Base-by-base conservation (phyloP, 2,888 invertebrate genomes). In the Caenorhabditis sp. region DNA sequence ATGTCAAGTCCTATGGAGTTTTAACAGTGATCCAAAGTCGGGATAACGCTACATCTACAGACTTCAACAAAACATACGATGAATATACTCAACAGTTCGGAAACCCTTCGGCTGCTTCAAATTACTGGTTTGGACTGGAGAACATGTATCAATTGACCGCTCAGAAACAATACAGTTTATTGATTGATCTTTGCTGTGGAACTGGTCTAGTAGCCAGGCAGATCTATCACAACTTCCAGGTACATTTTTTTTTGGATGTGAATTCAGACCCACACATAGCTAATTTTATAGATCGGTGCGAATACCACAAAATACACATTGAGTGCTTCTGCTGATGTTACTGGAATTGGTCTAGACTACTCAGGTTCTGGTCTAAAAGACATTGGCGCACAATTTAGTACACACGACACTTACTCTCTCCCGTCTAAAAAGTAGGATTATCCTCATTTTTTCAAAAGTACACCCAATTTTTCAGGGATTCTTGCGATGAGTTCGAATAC, bases 101-200 rank as follows among this genome's bases (percentile, higher is more conserved):
- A 50, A 59, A 27, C 12, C 31, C 77, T 10, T 74, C 73, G 63
- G 23, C 58, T 0, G 74, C 59, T 38, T 68, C 65, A 31, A 71
- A 76, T 56, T 79, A 65, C 56, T 80, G 80, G 80, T 53, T 80
- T 12, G 80, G 80, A n/a, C 56, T 80, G 59, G 76, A 80, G 0
- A 78, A 78, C 52, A 78, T 80, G 74, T 12, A 76, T 38, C 8
- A 12, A 1, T 26, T 78, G 31, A 73, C 61, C 0, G 59, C 49
- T 5, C 17, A 8, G 14, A 59, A 60, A 14, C 52, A 8, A 1
- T 75, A 70, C 36, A 14, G 57, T 21, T 60, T 78, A 1, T 61
- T 57, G 23, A 72, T 78, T 20, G 77, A 78, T 43, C 58, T 78
- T 0, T 78, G 77, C 36, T 78, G 77, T 53, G 67, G 66, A 23